A percentile compares a stretch with the other conserved stretches of the same genome.
Conservation (phyloP, 1,140 invertebrate genomes). For the Papilio aristodemus region DNA sequence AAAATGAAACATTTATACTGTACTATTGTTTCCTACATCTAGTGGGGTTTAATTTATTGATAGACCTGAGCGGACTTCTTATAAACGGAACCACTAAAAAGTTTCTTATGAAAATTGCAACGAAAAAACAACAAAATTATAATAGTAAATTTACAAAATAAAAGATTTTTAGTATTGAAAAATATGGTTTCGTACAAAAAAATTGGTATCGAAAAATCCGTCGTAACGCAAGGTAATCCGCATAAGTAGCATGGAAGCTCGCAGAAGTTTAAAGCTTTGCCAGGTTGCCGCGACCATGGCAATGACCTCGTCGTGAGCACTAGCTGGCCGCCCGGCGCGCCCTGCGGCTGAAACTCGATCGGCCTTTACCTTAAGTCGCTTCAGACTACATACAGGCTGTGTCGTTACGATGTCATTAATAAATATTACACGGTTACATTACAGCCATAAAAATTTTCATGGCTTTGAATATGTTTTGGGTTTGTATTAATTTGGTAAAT, state of each 20-base stretch:
- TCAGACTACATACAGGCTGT: conserved; percentile 20
- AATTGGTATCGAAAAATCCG: conserved; percentile 7
- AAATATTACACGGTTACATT: conserved; percentile 10
- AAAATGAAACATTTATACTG: not conserved
- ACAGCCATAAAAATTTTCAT: conserved; percentile 15
- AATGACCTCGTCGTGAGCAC: conserved; percentile 37
- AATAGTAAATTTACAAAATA: too few relatives aligned
- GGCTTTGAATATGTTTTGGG: too few relatives aligned
- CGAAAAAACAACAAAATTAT: too few relatives aligned
- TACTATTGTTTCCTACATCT: too few relatives aligned
- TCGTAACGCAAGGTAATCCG: conserved; percentile 3
- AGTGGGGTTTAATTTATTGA: too few relatives aligned
- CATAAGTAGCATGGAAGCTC: conserved; percentile 4
- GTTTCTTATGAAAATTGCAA: too few relatives aligned
- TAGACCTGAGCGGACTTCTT: too few relatives aligned
- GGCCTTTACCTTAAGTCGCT: conserved; percentile 31
- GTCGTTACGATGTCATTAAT: conserved; percentile 21
- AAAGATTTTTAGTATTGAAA: too few relatives aligned
- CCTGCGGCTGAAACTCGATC: conserved; percentile 36
- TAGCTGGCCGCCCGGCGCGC: conserved; percentile 28
- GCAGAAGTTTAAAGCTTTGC: conserved; percentile 20
- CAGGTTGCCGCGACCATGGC: conserved; percentile 29
- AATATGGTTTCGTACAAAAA: not conserved
- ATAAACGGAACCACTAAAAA: too few relatives aligned
- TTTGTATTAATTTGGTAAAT: too few relatives aligned